A percentile compares a stretch with the other conserved stretches of the same genome.
Evolutionary conservation across 2,888 invertebrate species (phyloP).

Genomic region (Abrostola triplasia): DNA sequence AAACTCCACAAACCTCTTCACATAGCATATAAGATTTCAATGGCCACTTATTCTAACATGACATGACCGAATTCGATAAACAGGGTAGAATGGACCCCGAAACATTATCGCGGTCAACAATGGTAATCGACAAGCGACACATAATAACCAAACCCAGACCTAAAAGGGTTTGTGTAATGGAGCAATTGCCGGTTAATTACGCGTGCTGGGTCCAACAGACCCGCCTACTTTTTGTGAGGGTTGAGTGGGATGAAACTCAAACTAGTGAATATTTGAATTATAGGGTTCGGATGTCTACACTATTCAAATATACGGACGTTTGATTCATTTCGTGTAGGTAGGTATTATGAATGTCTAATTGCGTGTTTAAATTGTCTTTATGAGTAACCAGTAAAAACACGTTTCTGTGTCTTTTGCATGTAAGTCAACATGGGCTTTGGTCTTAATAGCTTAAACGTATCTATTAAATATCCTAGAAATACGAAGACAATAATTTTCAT

Average conservation of each 20-base stretch:
- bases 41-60: slow-evolving; percentile 24
- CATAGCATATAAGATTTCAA: slow-evolving; percentile 12
- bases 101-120: slow-evolving; percentile 62
- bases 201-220: slow-evolving; percentile 51
- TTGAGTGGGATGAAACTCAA: slow-evolving; percentile 37
- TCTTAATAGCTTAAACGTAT: too few species aligned
- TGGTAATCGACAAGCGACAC: slow-evolving; percentile 73
- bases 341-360: neutral
- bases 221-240: slow-evolving; percentile 55
- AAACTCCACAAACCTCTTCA: neutral
- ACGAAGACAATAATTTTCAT: too few species aligned
- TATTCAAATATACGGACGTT: slow-evolving; percentile 1
- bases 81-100: slow-evolving; percentile 47
- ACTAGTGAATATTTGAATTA: slow-evolving; percentile 37
- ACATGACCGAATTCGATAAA: slow-evolving; percentile 52
- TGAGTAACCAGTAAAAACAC: too few species aligned
- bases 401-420: too few species aligned
- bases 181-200: slow-evolving; percentile 78
- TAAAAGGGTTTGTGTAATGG: slow-evolving; percentile 75
- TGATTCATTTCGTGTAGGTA: slow-evolving; percentile 4
- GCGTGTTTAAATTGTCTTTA: too few species aligned
- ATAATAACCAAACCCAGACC: slow-evolving; percentile 65
- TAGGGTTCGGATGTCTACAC: slow-evolving; percentile 1
- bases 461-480: too few species aligned
- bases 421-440: too few species aligned